Evolutionary conservation across 1,140 invertebrate species (phyloP).

Genomic region (Leptopilina boulardi): DNA sequence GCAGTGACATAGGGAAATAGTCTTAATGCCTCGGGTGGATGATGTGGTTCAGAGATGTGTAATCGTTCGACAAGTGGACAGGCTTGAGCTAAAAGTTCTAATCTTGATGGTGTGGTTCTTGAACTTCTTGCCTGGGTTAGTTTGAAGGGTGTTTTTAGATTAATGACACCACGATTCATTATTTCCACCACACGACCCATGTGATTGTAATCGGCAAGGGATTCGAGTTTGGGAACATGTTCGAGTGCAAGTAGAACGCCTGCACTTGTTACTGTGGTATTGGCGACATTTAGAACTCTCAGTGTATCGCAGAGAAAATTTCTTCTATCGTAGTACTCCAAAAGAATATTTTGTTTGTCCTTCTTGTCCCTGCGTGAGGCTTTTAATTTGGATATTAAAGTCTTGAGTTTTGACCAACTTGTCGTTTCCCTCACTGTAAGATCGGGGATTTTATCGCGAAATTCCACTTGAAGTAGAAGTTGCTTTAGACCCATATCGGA

Average conservation of each 20-base stretch:
- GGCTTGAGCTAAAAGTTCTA: slow-evolving; percentile 71
- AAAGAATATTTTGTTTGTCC: slow-evolving; percentile 63
- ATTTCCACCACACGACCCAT: slow-evolving; percentile 73
- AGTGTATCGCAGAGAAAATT: slow-evolving; percentile 72
- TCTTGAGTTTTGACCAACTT: slow-evolving; percentile 69
- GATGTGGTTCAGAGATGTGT: slow-evolving; percentile 72
- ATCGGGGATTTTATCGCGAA: slow-evolving; percentile 64
- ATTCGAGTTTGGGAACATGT: slow-evolving; percentile 71
- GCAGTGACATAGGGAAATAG: slow-evolving; percentile 70
- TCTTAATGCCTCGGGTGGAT: slow-evolving; percentile 69
- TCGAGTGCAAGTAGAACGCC: slow-evolving; percentile 72
- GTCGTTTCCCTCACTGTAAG: slow-evolving; percentile 49
- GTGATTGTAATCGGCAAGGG: slow-evolving; percentile 74
- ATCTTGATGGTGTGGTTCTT: slow-evolving; percentile 64
- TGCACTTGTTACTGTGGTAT: slow-evolving; percentile 72
- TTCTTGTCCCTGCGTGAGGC: slow-evolving; percentile 57
- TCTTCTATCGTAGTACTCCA: slow-evolving; percentile 72
- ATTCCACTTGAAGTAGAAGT: slow-evolving; percentile 71
- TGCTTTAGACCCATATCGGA: slow-evolving; percentile 73
- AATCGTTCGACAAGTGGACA: slow-evolving; percentile 72
- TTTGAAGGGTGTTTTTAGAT: slow-evolving; percentile 66
- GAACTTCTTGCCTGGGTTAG: slow-evolving; percentile 68
- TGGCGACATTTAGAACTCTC: slow-evolving; percentile 72
- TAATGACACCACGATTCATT: slow-evolving; percentile 64
- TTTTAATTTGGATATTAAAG: slow-evolving; percentile 61